Percentiles rank a stretch among this genome's conserved stretches.
phyloP scores from a whole-genome alignment of 2,888 invertebrate species.

The Yponomeuta sedellus region DNA sequence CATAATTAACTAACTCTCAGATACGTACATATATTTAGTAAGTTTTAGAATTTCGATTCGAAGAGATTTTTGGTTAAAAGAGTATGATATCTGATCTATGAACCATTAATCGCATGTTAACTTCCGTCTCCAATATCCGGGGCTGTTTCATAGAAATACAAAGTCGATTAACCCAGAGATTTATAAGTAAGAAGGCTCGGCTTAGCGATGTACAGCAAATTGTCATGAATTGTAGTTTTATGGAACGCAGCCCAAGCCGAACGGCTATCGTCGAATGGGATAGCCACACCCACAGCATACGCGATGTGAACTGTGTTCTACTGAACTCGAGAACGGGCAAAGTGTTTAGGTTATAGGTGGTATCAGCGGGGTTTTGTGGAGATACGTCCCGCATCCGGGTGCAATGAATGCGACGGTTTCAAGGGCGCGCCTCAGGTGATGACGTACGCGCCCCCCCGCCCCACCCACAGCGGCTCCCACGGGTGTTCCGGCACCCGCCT shows the following conservation, averaged over 20 bases:
- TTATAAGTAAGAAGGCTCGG: too few relatives aligned
- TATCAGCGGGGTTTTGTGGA: constrained; percentile 36
- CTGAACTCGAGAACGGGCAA: neutral
- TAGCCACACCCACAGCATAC: neutral
- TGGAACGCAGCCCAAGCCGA: neutral
- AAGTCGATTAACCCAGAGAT: too few relatives aligned
- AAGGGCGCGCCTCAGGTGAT: constrained; percentile 76
- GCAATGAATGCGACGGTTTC: constrained; percentile 76
- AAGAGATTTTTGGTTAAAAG: too few relatives aligned
- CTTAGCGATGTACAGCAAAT: too few relatives aligned
- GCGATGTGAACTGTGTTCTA: neutral
- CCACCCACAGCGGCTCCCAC: constrained; percentile 44
- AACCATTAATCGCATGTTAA: neutral
- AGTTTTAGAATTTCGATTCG: too few relatives aligned
- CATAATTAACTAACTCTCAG: too few relatives aligned
- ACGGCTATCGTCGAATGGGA: neutral
- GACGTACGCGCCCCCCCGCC: constrained; percentile 69
- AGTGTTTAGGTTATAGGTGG: constrained; percentile 8
- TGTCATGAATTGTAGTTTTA: too few relatives aligned
- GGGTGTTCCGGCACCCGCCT: constrained; percentile 74
- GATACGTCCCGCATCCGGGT: constrained; percentile 72
- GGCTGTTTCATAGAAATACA: too few relatives aligned
- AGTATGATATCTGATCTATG: too few relatives aligned
- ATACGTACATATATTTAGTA: too few relatives aligned
- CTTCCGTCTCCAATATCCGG: too few relatives aligned